Percentiles rank a stretch among this genome's conserved stretches.
Evolutionary conservation across 2,113 vertebrate genomes (phyloP).

Genomic region (Promerops cafer): DNA sequence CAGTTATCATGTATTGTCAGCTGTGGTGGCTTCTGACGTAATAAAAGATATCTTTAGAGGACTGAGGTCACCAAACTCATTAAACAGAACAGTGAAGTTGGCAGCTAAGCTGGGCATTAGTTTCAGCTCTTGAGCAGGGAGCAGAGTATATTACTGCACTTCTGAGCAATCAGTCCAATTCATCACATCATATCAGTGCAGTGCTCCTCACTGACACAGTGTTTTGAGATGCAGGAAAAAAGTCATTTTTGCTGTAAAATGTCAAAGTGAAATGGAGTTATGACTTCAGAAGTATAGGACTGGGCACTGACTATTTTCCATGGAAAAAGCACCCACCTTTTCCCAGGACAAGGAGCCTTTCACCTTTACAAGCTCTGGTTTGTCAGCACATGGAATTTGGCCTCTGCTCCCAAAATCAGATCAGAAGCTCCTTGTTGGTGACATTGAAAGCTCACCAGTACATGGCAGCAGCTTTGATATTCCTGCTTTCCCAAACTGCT

Average conservation of each 20-base stretch:
- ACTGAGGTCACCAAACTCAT: neutral
- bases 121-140: neutral
- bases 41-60: neutral
- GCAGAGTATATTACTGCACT: neutral
- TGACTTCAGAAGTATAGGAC: neutral
- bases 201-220: neutral
- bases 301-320: neutral
- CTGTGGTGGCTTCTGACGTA: neutral
- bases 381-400: neutral
- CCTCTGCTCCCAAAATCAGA: neutral
- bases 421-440: neutral
- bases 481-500: neutral
- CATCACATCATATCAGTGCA: neutral
- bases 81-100: neutral
- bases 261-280: neutral
- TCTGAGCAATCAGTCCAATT: neutral
- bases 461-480: neutral
- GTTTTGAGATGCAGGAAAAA: neutral
- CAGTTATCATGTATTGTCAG: neutral
- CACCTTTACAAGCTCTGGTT: neutral
- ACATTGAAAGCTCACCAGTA: neutral
- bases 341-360: accelerated
- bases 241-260: neutral
- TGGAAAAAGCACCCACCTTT: neutral
- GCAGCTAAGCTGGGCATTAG: neutral